These are phyloP conservation scores for Ephialtes manifestator DNA, from an alignment of 2,888 invertebrate species.

Conservation along the genomic window DNA sequence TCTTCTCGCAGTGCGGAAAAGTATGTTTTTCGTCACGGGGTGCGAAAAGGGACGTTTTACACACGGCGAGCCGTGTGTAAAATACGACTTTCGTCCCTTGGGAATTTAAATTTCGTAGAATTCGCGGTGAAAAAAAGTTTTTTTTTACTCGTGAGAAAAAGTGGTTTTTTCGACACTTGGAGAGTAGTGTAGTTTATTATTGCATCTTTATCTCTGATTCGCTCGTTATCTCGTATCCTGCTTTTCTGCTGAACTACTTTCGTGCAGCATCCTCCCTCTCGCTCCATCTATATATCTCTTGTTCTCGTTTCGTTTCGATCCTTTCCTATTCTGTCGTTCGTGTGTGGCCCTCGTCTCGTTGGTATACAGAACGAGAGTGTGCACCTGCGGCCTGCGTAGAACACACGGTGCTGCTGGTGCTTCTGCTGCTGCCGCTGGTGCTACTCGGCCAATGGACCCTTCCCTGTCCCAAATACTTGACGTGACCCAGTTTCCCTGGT, in stretches of 20 bases:
- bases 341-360: conserved; percentile 44
- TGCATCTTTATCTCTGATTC: conserved; percentile 66
- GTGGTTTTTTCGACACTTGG: no score
- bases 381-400: conserved; percentile 60
- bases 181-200: no score
- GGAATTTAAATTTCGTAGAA: no score
- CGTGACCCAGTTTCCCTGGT: conserved; percentile 82
- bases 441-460: conserved; percentile 76
- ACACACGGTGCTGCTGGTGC: conserved; percentile 29
- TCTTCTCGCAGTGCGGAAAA: no score
- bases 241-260: conserved; percentile 48
- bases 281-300: not conserved
- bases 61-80: no score
- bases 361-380: conserved; percentile 31
- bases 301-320: conserved; percentile 61
- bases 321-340: conserved; percentile 56
- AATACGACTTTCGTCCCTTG: no score
- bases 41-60: no score
- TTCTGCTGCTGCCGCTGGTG: conserved; percentile 44
- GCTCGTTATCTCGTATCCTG: conserved; percentile 37
- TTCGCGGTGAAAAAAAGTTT: no score
- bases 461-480: conserved; percentile 79
- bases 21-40: no score
- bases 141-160: no score
- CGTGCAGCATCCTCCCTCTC: not conserved